A percentile compares a stretch with the other conserved stretches of the same genome.
phyloP scores from a whole-genome alignment of 2,113 vertebrate genomes.

The Cairina moschata region DNA sequence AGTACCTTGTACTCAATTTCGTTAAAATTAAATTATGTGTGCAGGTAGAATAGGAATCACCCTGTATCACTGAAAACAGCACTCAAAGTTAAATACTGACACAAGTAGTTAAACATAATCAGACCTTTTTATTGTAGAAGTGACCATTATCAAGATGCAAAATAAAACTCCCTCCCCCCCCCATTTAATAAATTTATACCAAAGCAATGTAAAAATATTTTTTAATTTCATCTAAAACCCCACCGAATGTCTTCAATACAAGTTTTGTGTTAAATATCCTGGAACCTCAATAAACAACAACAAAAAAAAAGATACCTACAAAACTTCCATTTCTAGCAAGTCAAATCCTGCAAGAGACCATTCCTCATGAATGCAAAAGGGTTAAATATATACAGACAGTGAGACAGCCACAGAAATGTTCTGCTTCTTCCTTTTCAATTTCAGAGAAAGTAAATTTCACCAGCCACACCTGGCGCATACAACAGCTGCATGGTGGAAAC shows the following conservation, averaged over 20 bases:
- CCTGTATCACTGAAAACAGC: background rate
- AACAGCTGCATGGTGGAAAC: background rate
- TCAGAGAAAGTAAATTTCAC: background rate
- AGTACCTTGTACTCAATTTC: background rate
- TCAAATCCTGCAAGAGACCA: background rate
- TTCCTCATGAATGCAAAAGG: background rate
- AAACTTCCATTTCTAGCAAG: background rate
- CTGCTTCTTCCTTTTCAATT: background rate
- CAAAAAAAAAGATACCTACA: background rate
- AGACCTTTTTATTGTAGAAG: constrained; percentile 12
- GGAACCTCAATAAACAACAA: background rate
- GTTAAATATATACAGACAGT: background rate
- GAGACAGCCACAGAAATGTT: background rate
- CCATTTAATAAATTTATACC: background rate
- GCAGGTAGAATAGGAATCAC: background rate
- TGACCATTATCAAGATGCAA: background rate
- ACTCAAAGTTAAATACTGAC: background rate
- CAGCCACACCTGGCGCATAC: background rate
- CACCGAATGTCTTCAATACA: background rate
- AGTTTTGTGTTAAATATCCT: background rate
- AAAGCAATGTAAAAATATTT: background rate
- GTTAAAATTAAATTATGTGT: background rate
- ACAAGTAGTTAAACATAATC: background rate
- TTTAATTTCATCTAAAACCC: background rate
- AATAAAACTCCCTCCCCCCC: background rate